Evolutionary conservation across 2,113 vertebrate genomes (phyloP).

Genomic region (Hucho hucho): DNA sequence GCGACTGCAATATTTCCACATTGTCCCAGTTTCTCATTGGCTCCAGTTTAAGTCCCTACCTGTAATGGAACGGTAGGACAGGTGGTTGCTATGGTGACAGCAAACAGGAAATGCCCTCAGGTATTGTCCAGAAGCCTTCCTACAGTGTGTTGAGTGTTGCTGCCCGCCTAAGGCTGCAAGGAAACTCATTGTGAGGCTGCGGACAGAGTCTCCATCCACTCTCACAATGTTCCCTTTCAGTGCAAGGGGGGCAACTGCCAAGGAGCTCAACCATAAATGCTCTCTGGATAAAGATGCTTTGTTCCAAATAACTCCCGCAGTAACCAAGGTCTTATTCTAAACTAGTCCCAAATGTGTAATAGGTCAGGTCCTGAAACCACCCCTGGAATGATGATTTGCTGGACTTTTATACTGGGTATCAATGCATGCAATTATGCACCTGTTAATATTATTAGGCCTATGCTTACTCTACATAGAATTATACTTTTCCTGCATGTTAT

Average conservation of each 20-base stretch:
- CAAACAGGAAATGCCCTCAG: conserved; percentile 71
- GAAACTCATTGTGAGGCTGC: conserved; percentile 43
- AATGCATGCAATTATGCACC: neutral
- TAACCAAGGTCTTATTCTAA: conserved; percentile 33
- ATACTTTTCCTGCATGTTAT: too few species aligned
- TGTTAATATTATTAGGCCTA: neutral
- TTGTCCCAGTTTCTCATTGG: neutral
- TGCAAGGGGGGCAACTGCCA: conserved; percentile 5
- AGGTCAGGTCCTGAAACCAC: conserved; percentile 24
- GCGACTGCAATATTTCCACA: conserved; percentile 20
- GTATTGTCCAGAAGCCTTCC: conserved; percentile 28
- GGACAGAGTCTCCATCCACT: conserved; percentile 53
- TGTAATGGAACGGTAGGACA: conserved; percentile 51
- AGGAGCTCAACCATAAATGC: conserved; percentile 37
- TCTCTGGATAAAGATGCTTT: conserved; percentile 60
- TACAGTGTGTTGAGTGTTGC: conserved; percentile 6
- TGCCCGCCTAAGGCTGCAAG: conserved; percentile 10
- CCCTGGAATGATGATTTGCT: neutral
- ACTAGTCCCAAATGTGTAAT: conserved; percentile 30
- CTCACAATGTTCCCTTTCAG: conserved; percentile 41
- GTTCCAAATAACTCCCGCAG: conserved; percentile 40
- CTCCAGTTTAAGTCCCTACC: neutral
- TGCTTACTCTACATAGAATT: too few species aligned
- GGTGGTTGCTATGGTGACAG: conserved; percentile 61
- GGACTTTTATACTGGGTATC: neutral